Conservation (phyloP, 2,888 invertebrate species). For the Geophilus truncorum region DNA sequence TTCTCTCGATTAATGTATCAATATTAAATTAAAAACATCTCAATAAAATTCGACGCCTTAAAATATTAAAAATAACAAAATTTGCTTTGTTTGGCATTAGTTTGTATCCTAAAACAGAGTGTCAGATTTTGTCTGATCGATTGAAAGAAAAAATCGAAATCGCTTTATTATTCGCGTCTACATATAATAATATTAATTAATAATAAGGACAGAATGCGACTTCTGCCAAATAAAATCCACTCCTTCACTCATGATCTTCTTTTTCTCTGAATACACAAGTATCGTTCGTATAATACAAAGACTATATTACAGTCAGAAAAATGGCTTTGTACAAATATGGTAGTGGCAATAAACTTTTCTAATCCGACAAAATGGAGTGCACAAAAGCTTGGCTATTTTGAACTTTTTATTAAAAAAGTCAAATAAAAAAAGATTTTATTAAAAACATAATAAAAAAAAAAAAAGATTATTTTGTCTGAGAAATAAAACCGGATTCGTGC, state of each 20-base stretch:
- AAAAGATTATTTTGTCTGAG: neutral
- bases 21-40: neutral
- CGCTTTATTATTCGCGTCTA: neutral
- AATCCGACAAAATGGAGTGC: neutral
- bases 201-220: neutral
- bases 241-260: neutral
- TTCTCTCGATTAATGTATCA: neutral
- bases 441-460: neutral
- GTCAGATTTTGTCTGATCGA: neutral
- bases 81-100: neutral
- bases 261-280: constrained; percentile 3
- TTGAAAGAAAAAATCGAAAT: neutral
- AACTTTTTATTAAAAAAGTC: no score
- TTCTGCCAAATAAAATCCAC: constrained; percentile 5
- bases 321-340: constrained; percentile 25
- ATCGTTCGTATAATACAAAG: constrained; percentile 20
- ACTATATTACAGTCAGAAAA: constrained; percentile 27
- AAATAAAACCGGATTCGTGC: neutral
- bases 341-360: constrained; percentile 10
- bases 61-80: neutral
- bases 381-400: neutral
- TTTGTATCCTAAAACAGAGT: neutral
- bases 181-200: neutral
- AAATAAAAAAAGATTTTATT: no score
- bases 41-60: neutral